Evolutionary conservation across 2,888 invertebrate genomes (phyloP), one percentile per base, ranked within the genome.

Genomic region (Xylota segnis): DNA sequence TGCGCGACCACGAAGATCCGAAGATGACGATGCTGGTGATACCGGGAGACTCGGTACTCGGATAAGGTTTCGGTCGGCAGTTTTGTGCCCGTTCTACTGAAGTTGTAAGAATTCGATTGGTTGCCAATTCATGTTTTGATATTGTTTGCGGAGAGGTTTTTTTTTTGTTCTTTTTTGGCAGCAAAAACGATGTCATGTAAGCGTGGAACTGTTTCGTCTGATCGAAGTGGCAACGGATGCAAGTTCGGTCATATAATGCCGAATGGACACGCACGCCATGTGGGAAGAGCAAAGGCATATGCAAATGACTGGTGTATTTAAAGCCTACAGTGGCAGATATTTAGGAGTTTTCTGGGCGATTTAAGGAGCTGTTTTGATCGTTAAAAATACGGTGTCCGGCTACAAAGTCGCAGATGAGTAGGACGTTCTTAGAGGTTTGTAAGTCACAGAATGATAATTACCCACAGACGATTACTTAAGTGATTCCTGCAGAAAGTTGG

Each of bases 71-170:
- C 74, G 47, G 18, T 74, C 61, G 68, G 65, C 68, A 32, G 50
- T 47, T 32, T 27, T 16, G 47, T 50, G 47, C 18, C 54, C 54
- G 61, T 56, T 84, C 59, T 47, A 70, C 65, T 61, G 66, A 82
- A 86, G 76, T 84, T 81, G 82, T 86, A 71, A 77, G 61, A 74
- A 72, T 86, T 47, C 86, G 86, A 86, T 86, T 86, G 86, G 86
- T 76, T 77, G 82, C 72, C 82, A 86, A 76, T 82, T 86, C 86
- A 86, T 82, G 86, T 82, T 86, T 82, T 82, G 56, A 86, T 76
- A 86, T 82, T 82, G 65, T 68, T 84, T 84, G 66, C 23, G 32
- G 66, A 63, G 66, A 63, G 34, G 47, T 65, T 61, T 34, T 40
- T 68, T 47, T 16, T 37, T 70, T 29, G 10, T 37, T 47, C 32